Evolutionary conservation across 2,797 vertebrate species (phyloP).

Genomic region (Clarias platycephalus): DNA sequence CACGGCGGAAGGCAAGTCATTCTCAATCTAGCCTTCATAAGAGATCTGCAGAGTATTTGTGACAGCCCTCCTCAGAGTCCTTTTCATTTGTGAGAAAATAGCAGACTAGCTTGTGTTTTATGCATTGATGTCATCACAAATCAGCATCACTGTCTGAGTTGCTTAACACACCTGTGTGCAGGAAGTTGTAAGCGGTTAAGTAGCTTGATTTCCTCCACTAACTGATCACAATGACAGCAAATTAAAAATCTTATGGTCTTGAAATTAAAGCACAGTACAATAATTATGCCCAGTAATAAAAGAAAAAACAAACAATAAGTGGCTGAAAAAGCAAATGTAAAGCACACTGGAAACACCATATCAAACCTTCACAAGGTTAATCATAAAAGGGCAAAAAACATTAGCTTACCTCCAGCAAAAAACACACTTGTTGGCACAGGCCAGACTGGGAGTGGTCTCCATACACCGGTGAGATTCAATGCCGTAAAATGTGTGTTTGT

Average conservation of each 20-base stretch:
- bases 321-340: neutral
- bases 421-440: conserved; percentile 94
- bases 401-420: conserved; percentile 92
- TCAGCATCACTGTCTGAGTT: conserved; percentile 48
- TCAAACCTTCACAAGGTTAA: neutral
- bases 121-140: conserved; percentile 43
- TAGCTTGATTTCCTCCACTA: conserved; percentile 14
- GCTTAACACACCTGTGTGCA: conserved; percentile 40
- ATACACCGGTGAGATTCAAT: conserved; percentile 96
- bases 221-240: conserved; percentile 12
- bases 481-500: conserved; percentile 96
- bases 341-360: neutral
- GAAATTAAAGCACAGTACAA: neutral
- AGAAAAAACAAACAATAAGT: neutral
- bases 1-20: conserved; percentile 20
- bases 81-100: neutral
- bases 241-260: neutral
- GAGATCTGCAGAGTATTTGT: conserved; percentile 1
- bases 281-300: neutral
- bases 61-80: conserved; percentile 19
- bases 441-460: conserved; percentile 93
- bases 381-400: neutral
- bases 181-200: conserved; percentile 23
- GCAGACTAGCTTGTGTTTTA: conserved; percentile 23
- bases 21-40: conserved; percentile 25